Evolutionary conservation across 2,888 invertebrate genomes (phyloP).

Genomic region (Scaptomyza caliginosa): DNA sequence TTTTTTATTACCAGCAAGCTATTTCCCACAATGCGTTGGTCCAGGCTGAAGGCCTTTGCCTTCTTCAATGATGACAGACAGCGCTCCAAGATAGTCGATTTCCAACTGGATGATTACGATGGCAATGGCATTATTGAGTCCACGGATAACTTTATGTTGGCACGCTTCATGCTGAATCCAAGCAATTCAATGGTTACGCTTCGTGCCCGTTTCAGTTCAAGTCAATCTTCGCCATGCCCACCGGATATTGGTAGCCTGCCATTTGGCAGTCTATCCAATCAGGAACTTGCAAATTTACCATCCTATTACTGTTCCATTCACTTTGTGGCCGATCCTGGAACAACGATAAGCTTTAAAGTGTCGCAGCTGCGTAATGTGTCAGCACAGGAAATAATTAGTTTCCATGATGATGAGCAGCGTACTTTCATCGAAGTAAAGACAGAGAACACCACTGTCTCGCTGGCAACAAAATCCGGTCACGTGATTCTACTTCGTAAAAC

Average conservation of each 20-base stretch:
- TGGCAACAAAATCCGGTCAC: constrained; percentile 52
- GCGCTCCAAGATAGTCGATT: constrained; percentile 79
- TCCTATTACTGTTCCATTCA: constrained; percentile 64
- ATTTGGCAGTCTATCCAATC: constrained; percentile 47
- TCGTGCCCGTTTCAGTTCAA: constrained; percentile 89
- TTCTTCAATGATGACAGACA: constrained; percentile 65
- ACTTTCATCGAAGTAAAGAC: not conserved
- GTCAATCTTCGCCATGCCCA: constrained; percentile 85
- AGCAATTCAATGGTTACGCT: constrained; percentile 55
- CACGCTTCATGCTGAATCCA: constrained; percentile 84
- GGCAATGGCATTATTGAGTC: constrained; percentile 85
- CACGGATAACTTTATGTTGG: constrained; percentile 87
- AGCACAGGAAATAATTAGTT: not conserved
- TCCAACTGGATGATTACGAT: constrained; percentile 79
- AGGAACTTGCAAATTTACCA: constrained; percentile 18
- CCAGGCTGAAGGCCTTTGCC: constrained; percentile 12
- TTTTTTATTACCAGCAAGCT: not conserved
- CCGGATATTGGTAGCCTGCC: constrained; percentile 81
- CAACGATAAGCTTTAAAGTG: constrained; percentile 73
- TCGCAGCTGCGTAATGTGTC: constrained; percentile 4
- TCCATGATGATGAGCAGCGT: constrained; percentile 31
- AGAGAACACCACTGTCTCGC: constrained; percentile 50
- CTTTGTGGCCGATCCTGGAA: constrained; percentile 44
- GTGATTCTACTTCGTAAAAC: constrained; percentile 54
- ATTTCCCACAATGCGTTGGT: not conserved